A percentile compares a stretch with the other conserved stretches of the same genome.
Conservation (phyloP, 2,888 invertebrate genomes). For the Ormyrus thymus region DNA sequence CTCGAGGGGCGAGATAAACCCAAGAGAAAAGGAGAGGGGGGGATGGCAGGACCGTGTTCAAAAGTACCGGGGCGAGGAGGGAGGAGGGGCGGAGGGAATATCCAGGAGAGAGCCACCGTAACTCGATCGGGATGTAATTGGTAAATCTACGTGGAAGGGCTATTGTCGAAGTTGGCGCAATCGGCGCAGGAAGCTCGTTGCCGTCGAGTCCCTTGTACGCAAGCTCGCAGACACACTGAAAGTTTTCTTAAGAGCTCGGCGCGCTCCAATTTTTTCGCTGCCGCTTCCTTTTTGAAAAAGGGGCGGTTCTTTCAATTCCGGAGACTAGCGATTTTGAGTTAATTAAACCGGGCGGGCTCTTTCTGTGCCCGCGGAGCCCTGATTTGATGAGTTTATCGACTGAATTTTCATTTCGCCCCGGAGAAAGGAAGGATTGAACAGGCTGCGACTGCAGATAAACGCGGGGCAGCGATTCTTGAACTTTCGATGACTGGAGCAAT, state of each 20-base stretch:
- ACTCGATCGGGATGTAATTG: slow-evolving; percentile 58
- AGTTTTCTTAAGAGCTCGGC: slow-evolving; percentile 33
- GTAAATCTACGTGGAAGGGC: slow-evolving; percentile 55
- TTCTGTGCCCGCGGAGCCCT: not conserved
- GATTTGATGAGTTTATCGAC: slow-evolving; percentile 2
- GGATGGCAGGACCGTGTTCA: slow-evolving; percentile 47
- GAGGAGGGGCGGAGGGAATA: slow-evolving; percentile 11
- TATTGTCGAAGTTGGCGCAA: slow-evolving; percentile 56
- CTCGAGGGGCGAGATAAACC: slow-evolving; percentile 40
- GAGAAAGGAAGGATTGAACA: no score
- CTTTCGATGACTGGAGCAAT: no score
- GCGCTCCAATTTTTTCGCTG: slow-evolving; percentile 9
- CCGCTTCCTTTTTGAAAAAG: slow-evolving; percentile 9
- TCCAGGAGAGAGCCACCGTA: slow-evolving; percentile 35
- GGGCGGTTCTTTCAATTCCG: not conserved
- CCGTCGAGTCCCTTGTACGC: not conserved
- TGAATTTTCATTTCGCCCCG: not conserved
- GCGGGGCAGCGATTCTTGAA: no score
- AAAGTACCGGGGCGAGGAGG: slow-evolving; percentile 41
- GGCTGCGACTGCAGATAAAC: not conserved
- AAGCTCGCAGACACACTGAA: not conserved
- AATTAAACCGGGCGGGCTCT: slow-evolving; percentile 18
- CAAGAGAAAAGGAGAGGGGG: no score
- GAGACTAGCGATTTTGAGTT: slow-evolving; percentile 22
- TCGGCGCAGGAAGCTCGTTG: slow-evolving; percentile 50